Evolutionary conservation across 1,140 invertebrate genomes (phyloP).

Genomic region (Rhysida immarginata): DNA sequence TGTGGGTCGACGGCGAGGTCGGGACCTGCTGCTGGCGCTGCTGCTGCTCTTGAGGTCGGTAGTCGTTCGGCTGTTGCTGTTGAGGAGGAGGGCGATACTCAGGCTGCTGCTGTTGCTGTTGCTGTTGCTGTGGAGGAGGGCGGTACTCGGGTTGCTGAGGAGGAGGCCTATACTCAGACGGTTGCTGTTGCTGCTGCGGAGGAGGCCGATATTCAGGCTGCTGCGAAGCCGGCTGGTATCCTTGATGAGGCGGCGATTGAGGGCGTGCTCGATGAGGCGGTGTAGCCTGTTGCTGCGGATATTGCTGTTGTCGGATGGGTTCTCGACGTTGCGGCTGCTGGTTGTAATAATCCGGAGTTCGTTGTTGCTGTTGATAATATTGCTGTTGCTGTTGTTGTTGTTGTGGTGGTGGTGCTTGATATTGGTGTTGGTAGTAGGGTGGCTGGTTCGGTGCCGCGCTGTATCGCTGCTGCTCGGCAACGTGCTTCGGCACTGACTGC

Average conservation of each 20-base stretch:
- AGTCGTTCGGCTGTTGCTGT: neutral
- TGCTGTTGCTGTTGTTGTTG: neutral
- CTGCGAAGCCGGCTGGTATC: neutral
- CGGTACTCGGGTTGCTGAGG: neutral
- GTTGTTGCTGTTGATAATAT: neutral
- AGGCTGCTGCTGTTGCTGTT: neutral
- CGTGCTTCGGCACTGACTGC: neutral
- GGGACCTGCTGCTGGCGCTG: neutral
- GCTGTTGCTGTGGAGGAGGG: neutral
- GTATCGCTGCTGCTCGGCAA: neutral
- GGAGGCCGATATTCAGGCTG: neutral
- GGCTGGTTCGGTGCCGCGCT: too few relatives aligned
- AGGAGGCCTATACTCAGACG: neutral
- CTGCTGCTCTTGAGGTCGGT: neutral
- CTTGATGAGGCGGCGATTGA: neutral
- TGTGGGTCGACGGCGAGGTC: neutral
- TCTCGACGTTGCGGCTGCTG: neutral
- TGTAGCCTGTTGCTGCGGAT: neutral
- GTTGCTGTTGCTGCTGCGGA: neutral
- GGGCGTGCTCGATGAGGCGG: neutral
- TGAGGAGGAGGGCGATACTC: neutral
- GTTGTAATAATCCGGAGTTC: neutral
- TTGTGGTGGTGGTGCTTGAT: neutral
- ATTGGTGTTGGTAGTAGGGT: neutral
- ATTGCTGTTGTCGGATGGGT: neutral